Conservation (phyloP, 2,888 invertebrate species). For the Metopia argyrocephala region DNA sequence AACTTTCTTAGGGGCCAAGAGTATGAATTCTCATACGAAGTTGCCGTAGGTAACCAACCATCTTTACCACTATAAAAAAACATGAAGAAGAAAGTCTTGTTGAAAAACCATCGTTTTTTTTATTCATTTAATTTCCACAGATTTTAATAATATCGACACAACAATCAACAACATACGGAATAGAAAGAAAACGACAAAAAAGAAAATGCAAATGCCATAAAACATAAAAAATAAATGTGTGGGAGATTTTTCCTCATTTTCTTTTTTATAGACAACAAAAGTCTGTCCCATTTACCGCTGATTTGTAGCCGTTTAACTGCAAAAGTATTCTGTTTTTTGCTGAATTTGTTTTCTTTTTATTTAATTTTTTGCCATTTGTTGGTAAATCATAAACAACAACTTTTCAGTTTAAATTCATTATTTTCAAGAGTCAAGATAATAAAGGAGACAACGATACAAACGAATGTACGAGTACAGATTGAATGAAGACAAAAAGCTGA, state of each 20-base stretch:
- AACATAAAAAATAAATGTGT: slow-evolving; percentile 61
- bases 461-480: neutral
- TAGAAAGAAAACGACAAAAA: slow-evolving; percentile 18
- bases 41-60: too few relatives aligned
- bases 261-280: neutral
- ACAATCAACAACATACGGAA: slow-evolving; percentile 41
- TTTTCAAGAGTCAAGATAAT: neutral
- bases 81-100: neutral
- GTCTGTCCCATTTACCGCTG: slow-evolving; percentile 18
- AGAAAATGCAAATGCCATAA: slow-evolving; percentile 24
- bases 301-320: slow-evolving; percentile 30
- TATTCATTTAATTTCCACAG: neutral
- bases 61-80: slow-evolving; percentile 2
- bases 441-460: slow-evolving; percentile 10
- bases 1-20: neutral
- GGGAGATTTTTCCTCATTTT: slow-evolving; percentile 42
- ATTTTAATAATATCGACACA: slow-evolving; percentile 41
- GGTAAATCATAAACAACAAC: slow-evolving; percentile 53
- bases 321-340: slow-evolving; percentile 37
- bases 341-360: neutral
- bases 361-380: slow-evolving; percentile 7
- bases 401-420: neutral
- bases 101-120: slow-evolving; percentile 2
- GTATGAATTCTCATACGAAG: neutral
- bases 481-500: slow-evolving; percentile 2